These are phyloP conservation scores for Sebastes elongatus DNA, from an alignment of 2,797 vertebrate genomes.

Conservation along the genomic window DNA sequence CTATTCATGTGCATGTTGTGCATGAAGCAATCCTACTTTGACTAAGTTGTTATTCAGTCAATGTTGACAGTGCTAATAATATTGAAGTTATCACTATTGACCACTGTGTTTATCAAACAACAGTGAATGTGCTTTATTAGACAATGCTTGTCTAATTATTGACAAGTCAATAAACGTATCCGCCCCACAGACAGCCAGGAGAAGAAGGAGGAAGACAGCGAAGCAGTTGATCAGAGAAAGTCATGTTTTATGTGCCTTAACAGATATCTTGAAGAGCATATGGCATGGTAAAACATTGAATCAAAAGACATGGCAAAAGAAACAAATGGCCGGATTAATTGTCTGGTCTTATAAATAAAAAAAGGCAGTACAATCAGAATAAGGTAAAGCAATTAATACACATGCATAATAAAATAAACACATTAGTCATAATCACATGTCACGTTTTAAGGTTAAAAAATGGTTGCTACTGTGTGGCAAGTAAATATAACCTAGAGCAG, in stretches of 20 bases:
- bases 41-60: background rate
- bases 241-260: background rate
- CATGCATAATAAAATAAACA: background rate
- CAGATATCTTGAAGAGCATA: background rate
- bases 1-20: background rate
- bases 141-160: conserved; percentile 8
- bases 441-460: background rate
- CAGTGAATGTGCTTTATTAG: background rate
- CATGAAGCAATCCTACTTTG: background rate
- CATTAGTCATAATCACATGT: background rate
- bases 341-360: background rate
- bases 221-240: background rate
- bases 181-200: background rate
- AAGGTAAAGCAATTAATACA: background rate
- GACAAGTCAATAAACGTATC: conserved; percentile 3
- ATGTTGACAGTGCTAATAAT: background rate
- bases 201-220: background rate
- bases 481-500: background rate
- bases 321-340: background rate
- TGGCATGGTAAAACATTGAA: background rate
- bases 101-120: background rate
- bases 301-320: background rate
- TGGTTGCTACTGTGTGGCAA: background rate
- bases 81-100: background rate
- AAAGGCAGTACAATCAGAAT: background rate